Evolutionary conservation across 2,888 invertebrate genomes (phyloP), one percentile per base, ranked within the genome.

Genomic region (Perdita meconis): DNA sequence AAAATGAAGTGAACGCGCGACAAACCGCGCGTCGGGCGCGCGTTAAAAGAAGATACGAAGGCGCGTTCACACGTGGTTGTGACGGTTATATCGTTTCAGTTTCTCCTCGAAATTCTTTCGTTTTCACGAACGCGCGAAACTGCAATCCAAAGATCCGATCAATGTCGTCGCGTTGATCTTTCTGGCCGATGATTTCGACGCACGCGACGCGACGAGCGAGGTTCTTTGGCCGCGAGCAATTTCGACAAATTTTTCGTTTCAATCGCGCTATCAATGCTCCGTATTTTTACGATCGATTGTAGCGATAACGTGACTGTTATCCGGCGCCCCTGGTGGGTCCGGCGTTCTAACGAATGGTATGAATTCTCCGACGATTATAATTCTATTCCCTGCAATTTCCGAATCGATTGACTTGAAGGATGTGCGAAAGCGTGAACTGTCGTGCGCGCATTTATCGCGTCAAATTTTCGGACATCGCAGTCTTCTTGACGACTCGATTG

Each of bases 311-410:
- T 44, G 40, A 44, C 63, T 4, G 30, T 30, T 30, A 30, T 30
- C 30, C 68, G 50, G 60, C 36, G 57, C 85, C 86, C 85, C 85
- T 83, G 86, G 88, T 56, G 86, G 87, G 87, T 79, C 51, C 38
- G 44, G 59, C 40, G 40, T 42, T 38, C 72, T 67, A 78, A 78
- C 57, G 60, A 78, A 63, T 53, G 64, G 55, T 73, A 81, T 19
- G 69, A 30, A 61, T 75, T 47, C 78, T 72, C 70, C 80, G 66
- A 76, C 75, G 80, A 83, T 75, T 67, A 81, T 76, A 22, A 34
- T 30, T 50, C 42, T 60, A 38, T 13, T 57, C 56, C 12, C 22
- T n/a, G 51, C 26, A 34, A 0, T 51, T 51, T 44, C 44, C 69
- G 77, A 68, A 57, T 66, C 57, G 44, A 36, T 16, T 50, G 51